Evolutionary conservation across 2,113 vertebrate genomes (phyloP).

Genomic region (Oreocharis arfaki): DNA sequence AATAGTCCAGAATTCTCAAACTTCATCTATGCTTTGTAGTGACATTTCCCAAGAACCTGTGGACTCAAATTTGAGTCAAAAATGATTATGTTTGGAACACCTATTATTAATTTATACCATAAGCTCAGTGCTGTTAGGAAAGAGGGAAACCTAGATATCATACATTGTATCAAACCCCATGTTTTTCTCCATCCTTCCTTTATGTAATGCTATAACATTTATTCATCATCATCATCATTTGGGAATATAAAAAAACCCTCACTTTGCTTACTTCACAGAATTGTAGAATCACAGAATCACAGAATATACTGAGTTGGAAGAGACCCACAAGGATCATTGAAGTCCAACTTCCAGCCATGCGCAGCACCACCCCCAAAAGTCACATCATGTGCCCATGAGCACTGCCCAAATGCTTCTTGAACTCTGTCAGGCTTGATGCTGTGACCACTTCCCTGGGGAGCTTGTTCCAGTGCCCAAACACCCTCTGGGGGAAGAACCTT

Average conservation of each 20-base stretch:
- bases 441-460: not conserved
- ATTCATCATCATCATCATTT: not conserved
- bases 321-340: not conserved
- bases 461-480: accelerated
- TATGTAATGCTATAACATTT: not conserved
- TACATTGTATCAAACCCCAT: not conserved
- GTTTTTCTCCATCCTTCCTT: not conserved
- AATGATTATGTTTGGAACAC: not conserved
- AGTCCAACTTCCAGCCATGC: not conserved
- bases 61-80: not conserved
- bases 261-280: not conserved
- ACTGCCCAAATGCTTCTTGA: not conserved
- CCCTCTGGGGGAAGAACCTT: accelerated
- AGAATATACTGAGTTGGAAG: not conserved
- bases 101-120: not conserved
- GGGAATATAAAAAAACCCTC: not conserved
- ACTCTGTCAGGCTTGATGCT: not conserved
- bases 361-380: not conserved
- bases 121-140: not conserved
- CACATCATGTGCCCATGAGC: not conserved
- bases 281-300: not conserved
- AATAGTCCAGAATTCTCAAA: not conserved
- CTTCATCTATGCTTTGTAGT: not conserved
- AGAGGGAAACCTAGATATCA: not conserved
- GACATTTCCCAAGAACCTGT: not conserved